A percentile compares a stretch with the other conserved stretches of the same genome.
phyloP scores from a whole-genome alignment of 92 coral and sea anemone species.

The Actinostola sp. region DNA sequence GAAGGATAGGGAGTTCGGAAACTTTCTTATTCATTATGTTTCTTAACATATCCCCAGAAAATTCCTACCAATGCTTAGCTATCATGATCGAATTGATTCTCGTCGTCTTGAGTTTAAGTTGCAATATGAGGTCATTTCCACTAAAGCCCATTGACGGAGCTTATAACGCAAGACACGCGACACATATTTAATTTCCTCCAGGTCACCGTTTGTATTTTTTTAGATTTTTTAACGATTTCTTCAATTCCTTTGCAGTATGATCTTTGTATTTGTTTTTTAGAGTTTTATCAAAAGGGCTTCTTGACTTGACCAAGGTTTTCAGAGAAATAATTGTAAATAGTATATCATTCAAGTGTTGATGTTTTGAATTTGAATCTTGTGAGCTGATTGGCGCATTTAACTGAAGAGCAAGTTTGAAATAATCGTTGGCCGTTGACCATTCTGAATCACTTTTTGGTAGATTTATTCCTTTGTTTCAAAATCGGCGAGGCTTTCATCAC shows the following conservation, averaged over 20 bases:
- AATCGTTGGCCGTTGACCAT: constrained; percentile 42
- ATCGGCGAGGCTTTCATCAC: constrained; percentile 8
- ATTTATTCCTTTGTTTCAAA: constrained; percentile 23
- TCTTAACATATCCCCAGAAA: no score
- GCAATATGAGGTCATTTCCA: no score
- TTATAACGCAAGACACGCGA: constrained; percentile 25
- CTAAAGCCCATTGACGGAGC: constrained; percentile 15
- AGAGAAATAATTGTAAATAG: constrained; percentile 28
- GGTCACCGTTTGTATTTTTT: constrained; percentile 12
- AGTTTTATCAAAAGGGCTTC: constrained; percentile 1
- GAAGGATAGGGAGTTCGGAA: no score
- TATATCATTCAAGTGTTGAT: constrained; percentile 14
- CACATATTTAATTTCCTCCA: constrained; percentile 29
- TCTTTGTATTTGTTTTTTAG: constrained; percentile 25
- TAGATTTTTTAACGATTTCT: constrained; percentile 16
- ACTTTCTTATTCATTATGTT: no score
- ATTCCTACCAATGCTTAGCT: no score
- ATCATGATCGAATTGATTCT: no score
- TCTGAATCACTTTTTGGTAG: constrained; percentile 28
- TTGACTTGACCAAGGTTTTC: constrained; percentile 15
- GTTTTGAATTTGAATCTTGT: constrained; percentile 19
- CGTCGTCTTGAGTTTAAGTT: no score
- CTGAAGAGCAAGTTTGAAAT: constrained; percentile 29
- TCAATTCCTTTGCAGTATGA: constrained; percentile 21
- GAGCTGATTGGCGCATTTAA: constrained; percentile 28